A percentile compares a stretch with the other conserved stretches of the same genome.
Conservation (phyloP, 2,113 vertebrate genomes). For the Sphaerodactylus townsendi region DNA sequence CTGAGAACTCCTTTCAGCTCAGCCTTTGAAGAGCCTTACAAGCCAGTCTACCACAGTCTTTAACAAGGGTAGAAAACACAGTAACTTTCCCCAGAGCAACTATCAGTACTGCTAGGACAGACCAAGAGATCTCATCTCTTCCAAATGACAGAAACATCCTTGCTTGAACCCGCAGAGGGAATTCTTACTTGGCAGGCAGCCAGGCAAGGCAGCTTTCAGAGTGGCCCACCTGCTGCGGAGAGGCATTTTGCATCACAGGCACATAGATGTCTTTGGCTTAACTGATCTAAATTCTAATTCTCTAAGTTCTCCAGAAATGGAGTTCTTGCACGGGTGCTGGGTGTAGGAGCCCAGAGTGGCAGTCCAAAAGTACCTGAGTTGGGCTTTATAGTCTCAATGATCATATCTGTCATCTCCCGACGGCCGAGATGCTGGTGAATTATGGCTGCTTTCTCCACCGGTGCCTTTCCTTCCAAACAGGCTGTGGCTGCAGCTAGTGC, state of each 20-base stretch:
- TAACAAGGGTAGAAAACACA: background rate
- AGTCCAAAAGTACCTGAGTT: constrained; percentile 71
- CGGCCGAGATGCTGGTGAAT: constrained; percentile 96
- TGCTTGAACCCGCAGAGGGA: background rate
- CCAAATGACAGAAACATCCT: background rate
- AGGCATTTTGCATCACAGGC: background rate
- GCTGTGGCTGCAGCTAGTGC: constrained; percentile 76
- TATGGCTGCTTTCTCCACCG: constrained; percentile 82
- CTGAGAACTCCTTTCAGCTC: background rate
- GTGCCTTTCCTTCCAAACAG: constrained; percentile 84
- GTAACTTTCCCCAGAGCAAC: background rate
- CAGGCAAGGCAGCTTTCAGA: background rate
- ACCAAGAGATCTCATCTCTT: background rate
- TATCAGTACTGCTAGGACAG: background rate
- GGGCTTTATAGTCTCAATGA: constrained; percentile 92
- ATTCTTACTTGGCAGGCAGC: background rate
- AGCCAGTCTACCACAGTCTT: background rate
- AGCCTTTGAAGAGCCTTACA: background rate
- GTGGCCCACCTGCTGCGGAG: background rate
- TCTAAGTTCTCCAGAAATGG: background rate
- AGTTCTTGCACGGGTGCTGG: background rate
- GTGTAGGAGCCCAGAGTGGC: background rate
- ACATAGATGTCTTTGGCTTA: background rate
- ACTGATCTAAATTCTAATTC: background rate
- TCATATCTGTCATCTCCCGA: constrained; percentile 93